A percentile compares a stretch with the other conserved stretches of the same genome.
Conservation (phyloP, 2,113 vertebrate genomes). For the Notothenia coriiceps region DNA sequence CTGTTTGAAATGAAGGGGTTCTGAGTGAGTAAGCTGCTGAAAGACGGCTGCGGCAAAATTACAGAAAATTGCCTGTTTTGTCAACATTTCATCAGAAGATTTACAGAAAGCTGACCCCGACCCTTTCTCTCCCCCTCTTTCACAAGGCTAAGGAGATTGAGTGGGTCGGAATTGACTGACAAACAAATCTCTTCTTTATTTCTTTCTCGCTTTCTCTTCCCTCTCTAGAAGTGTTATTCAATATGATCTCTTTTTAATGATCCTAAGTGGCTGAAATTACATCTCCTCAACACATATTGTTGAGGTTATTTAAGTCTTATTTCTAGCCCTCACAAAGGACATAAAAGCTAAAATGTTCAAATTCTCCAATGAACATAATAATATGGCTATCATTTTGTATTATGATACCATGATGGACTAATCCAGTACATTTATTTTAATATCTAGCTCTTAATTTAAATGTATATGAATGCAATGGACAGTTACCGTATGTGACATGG, state of each 20-base stretch:
- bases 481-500: conserved; percentile 36
- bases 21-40: conserved; percentile 88
- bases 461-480: conserved; percentile 22
- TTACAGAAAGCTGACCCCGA: conserved; percentile 86
- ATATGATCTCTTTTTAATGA: conserved; percentile 95
- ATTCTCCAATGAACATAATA: conserved; percentile 40
- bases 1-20: conserved; percentile 89
- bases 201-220: conserved; percentile 83
- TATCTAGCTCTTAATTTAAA: conserved; percentile 47
- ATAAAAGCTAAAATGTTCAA: conserved; percentile 57
- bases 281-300: conserved; percentile 80
- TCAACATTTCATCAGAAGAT: conserved; percentile 95
- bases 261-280: conserved; percentile 90
- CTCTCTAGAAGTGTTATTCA: conserved; percentile 90
- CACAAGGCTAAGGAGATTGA: conserved; percentile 86
- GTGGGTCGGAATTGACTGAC: conserved; percentile 89
- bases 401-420: conserved; percentile 39
- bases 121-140: conserved; percentile 67
- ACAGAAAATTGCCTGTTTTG: conserved; percentile 97
- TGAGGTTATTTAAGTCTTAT: conserved; percentile 57
- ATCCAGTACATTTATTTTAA: conserved; percentile 43
- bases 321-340: conserved; percentile 46
- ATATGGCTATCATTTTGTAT: conserved; percentile 52
- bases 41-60: conserved; percentile 88
- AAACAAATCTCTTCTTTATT: conserved; percentile 92